These are phyloP conservation scores for Rhabdornis inornatus DNA, from an alignment of 2,113 vertebrate species.

Conservation along the genomic window DNA sequence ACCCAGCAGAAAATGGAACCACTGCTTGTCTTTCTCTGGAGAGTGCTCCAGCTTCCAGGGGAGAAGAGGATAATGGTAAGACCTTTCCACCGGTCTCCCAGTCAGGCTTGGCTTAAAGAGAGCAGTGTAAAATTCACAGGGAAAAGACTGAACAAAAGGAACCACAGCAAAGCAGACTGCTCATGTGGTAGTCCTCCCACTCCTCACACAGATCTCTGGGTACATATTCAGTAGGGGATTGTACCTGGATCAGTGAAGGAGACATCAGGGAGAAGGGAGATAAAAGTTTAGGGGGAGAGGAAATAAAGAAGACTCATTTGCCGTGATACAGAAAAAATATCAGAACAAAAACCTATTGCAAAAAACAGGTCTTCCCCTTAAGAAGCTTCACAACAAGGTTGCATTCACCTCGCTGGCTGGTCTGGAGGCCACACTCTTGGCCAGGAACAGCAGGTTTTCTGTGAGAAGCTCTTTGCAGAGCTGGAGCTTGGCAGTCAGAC, in stretches of 20 bases:
- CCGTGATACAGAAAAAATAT: background rate
- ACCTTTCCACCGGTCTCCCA: background rate
- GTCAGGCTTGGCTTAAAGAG: background rate
- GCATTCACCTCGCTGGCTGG: background rate
- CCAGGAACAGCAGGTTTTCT: background rate
- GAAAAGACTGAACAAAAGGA: background rate
- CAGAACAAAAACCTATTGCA: background rate
- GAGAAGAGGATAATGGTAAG: background rate
- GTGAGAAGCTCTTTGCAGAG: background rate
- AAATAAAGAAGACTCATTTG: background rate
- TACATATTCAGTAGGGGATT: background rate
- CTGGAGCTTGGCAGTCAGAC: background rate
- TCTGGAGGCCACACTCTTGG: background rate
- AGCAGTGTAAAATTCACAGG: background rate
- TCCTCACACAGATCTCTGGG: background rate
- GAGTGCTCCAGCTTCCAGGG: background rate
- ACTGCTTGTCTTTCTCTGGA: background rate
- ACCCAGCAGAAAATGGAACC: background rate
- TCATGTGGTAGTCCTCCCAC: background rate
- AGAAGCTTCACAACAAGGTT: background rate
- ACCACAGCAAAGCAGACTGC: background rate
- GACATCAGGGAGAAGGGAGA: background rate
- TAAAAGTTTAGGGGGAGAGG: background rate
- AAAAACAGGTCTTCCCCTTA: background rate
- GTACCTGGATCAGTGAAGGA: background rate